Evolutionary conservation across 1,140 invertebrate species (phyloP), one percentile per base, ranked within the genome.

Genomic region (Pseudachorutes palmiensis): DNA sequence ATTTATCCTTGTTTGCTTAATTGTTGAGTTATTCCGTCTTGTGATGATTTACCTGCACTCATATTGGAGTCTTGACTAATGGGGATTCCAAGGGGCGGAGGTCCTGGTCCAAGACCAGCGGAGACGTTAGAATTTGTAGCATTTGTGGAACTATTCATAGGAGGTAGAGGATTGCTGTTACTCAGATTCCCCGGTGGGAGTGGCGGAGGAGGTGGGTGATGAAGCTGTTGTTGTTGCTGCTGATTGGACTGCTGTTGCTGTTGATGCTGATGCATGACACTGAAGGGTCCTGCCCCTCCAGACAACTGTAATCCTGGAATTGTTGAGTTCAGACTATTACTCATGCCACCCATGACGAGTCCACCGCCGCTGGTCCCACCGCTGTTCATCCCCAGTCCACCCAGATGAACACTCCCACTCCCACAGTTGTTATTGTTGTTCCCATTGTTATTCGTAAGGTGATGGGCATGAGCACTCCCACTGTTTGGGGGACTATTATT

Each of bases 31-130:
- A n/a, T n/a, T n/a, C n/a, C n/a, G n/a, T n/a, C n/a, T n/a, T n/a
- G n/a, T n/a, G n/a, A n/a, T n/a, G n/a, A n/a, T n/a, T n/a, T n/a
- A 89, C 88, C 88, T 84, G 90, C 92, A 85, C 90, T 93, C 87
- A 93, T 91, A 86, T 93, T 94, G 81, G 91, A 94, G 85, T 93
- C 91, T 84, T 92, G 90, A 86, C 87, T 92, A 66, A 32, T 30
- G 59, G 66, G 62, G 19, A 61, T 31, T 61, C 24, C 24, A 61
- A 24, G 19, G 9, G 61, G 22, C 2, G 61, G 36, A 62, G 31
- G 61, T 2, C 61, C 31, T 61, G 58, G 31, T 12, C 19, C 26
- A 61, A 61, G 57, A 55, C 28, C 65, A 58, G 29, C 49, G 45
- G 33, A 55, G 29, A 65, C 49, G 57, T 48, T 45, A 65, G 49